A percentile compares a stretch with the other conserved stretches of the same genome.
These are phyloP conservation scores for Acanthopagrus latus DNA, from an alignment of 2,797 vertebrate species.

Conservation along the genomic window DNA sequence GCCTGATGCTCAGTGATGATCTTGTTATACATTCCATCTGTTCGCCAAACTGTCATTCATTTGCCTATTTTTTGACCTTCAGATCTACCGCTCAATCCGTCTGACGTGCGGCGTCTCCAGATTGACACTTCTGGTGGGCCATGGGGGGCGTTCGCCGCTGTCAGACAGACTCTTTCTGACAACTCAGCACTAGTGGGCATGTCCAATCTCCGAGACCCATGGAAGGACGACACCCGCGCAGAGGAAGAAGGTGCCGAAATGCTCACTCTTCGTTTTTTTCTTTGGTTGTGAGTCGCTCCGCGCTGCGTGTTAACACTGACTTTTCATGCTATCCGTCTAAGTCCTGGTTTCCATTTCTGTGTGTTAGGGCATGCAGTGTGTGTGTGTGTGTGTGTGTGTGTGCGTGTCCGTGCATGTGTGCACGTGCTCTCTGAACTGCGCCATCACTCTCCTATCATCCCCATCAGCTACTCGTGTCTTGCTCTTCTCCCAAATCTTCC, in stretches of 20 bases:
- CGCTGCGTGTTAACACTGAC: slow-evolving; percentile 18
- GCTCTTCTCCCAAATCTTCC: slow-evolving; percentile 69
- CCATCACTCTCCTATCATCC: slow-evolving; percentile 61
- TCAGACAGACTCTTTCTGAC: slow-evolving; percentile 81
- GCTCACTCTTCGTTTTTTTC: slow-evolving; percentile 23
- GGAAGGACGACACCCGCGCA: slow-evolving; percentile 54
- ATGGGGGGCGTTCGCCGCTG: slow-evolving; percentile 53
- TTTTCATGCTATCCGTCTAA: slow-evolving; percentile 41
- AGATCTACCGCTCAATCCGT: slow-evolving; percentile 59
- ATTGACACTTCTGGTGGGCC: slow-evolving; percentile 76
- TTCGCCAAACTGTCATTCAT: slow-evolving; percentile 65
- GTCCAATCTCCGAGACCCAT: slow-evolving; percentile 63
- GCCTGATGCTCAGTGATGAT: slow-evolving; percentile 40
- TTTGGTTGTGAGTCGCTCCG: slow-evolving; percentile 24
- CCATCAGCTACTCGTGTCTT: slow-evolving; percentile 75
- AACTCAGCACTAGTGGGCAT: slow-evolving; percentile 75
- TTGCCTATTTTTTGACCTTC: slow-evolving; percentile 81
- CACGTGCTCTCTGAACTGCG: slow-evolving; percentile 22
- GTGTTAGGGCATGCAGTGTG: neutral
- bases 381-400: slow-evolving; percentile 10
- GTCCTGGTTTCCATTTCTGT: slow-evolving; percentile 18
- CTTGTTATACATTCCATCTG: slow-evolving; percentile 51
- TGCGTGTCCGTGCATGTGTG: neutral
- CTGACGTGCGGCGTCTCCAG: slow-evolving; percentile 61
- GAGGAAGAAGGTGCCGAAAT: slow-evolving; percentile 22